Conservation (phyloP, 2,888 invertebrate species). For the Spilosoma lubricipeda region DNA sequence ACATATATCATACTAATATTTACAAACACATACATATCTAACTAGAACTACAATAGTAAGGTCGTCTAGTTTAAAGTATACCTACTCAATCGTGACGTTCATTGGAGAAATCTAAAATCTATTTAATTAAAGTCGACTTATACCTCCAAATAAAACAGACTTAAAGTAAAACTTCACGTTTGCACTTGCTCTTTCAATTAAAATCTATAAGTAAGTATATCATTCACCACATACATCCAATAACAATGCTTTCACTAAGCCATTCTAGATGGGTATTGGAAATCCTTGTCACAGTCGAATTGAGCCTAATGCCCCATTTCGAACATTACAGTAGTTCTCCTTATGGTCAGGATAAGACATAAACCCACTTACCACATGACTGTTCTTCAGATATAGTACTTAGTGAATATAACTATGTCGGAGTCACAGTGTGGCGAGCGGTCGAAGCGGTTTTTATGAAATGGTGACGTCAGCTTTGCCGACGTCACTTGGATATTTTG, state of each 20-base stretch:
- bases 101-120: background rate
- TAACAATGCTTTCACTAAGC: slow-evolving; percentile 6
- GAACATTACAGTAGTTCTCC: slow-evolving; percentile 34
- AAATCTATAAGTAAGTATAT: background rate
- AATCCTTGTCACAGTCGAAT: slow-evolving; percentile 51
- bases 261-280: slow-evolving; percentile 14
- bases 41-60: background rate
- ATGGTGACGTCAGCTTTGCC: no score
- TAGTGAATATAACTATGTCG: background rate
- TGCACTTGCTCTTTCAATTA: background rate
- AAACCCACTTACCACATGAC: slow-evolving; percentile 19
- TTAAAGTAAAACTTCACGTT: background rate
- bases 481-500: no score
- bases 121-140: background rate
- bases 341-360: slow-evolving; percentile 30
- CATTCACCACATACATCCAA: background rate
- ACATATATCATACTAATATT: background rate
- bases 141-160: background rate
- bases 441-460: no score
- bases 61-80: background rate
- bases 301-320: slow-evolving; percentile 51
- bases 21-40: background rate
- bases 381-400: background rate
- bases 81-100: background rate
- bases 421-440: no score